Evolutionary conservation across 2,797 vertebrate genomes (phyloP).

Genomic region (Craterocephalus amniculus): DNA sequence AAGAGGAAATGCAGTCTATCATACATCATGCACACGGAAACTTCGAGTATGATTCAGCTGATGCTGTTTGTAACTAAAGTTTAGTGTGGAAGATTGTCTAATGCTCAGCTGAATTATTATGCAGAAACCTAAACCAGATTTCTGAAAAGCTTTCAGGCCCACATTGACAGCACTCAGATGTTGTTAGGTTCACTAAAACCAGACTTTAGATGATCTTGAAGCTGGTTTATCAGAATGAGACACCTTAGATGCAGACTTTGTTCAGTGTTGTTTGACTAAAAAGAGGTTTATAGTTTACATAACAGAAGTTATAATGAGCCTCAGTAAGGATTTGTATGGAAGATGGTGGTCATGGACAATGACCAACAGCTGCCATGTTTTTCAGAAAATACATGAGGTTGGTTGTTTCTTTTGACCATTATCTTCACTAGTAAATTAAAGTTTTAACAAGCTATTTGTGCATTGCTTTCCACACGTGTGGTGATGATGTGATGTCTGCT

Average conservation of each 20-base stretch:
- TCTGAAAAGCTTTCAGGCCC: not conserved
- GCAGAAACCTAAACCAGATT: too few relatives aligned
- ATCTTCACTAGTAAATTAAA: not conserved
- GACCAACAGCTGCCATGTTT: not conserved
- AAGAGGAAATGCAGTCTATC: constrained; percentile 28
- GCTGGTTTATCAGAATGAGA: not conserved
- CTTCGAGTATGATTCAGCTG: not conserved
- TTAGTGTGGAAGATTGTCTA: not conserved
- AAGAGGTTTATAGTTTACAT: not conserved
- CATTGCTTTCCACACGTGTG: not conserved
- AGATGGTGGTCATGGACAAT: not conserved
- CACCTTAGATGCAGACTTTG: not conserved
- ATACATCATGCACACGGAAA: not conserved
- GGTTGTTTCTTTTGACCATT: not conserved
- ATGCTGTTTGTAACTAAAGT: not conserved
- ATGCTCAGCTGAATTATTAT: not conserved
- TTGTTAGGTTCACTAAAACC: not conserved
- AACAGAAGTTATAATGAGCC: not conserved
- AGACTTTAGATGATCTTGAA: not conserved
- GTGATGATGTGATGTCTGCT: not conserved
- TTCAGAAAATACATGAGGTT: not conserved
- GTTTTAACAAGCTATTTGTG: not conserved
- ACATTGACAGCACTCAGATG: not conserved
- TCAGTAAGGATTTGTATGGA: not conserved
- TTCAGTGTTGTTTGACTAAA: not conserved